Conservation (phyloP, 2,797 vertebrate genomes). For the Macrochelys suwanniensis region DNA sequence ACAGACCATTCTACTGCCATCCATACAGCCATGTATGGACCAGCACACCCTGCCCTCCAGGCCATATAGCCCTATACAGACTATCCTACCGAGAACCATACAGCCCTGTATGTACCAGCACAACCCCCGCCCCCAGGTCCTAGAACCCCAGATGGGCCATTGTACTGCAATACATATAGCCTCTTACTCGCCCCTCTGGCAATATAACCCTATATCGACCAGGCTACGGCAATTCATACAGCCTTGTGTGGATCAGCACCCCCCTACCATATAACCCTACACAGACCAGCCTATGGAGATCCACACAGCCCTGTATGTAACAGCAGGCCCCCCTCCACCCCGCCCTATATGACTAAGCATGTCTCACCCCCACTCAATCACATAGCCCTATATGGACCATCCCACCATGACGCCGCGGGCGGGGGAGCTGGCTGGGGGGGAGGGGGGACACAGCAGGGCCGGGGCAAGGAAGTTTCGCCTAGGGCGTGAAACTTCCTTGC, state of each 20-base stretch:
- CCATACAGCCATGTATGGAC: too few relatives aligned
- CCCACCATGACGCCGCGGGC: not conserved
- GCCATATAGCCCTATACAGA: constrained; percentile 21
- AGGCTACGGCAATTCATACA: too few relatives aligned
- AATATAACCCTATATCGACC: not conserved
- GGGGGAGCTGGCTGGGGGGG: too few relatives aligned
- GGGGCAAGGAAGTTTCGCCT: too few relatives aligned
- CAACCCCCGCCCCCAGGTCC: too few relatives aligned
- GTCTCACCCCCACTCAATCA: not conserved
- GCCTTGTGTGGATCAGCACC: not conserved
- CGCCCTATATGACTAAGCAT: not conserved
- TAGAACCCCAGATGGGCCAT: too few relatives aligned
- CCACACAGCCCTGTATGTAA: not conserved
- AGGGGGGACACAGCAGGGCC: too few relatives aligned
- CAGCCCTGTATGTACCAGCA: not conserved
- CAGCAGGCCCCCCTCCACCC: not conserved
- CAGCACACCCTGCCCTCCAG: not conserved
- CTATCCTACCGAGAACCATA: constrained; percentile 40
- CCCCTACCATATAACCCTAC: not conserved
- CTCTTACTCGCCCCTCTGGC: not conserved
- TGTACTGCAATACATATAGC: too few relatives aligned
- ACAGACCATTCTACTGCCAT: too few relatives aligned
- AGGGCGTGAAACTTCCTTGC: too few relatives aligned
- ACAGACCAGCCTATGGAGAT: constrained; percentile 24
- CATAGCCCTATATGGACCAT: not conserved